Percentiles rank a stretch among this genome's conserved stretches.
Evolutionary conservation across 1,140 invertebrate genomes (phyloP).

Genomic region (Drosophila carrolli): DNA sequence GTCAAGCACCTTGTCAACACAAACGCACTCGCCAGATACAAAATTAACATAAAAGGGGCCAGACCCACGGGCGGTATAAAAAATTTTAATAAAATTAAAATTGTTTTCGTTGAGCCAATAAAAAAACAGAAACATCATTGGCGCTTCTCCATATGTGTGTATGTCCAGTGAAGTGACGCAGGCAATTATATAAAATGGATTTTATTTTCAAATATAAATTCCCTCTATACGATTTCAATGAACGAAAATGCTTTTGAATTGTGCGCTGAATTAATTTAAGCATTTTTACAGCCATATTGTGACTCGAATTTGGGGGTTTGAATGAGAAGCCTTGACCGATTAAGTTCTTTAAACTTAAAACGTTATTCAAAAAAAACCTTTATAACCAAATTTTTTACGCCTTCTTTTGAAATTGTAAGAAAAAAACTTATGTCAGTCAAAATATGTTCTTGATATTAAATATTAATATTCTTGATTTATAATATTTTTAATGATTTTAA

Average conservation of each 20-base stretch:
- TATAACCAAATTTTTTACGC: too few relatives aligned
- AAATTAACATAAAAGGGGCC: conserved; percentile 9
- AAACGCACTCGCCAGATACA: conserved; percentile 39
- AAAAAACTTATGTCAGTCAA: too few relatives aligned
- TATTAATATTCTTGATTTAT: too few relatives aligned
- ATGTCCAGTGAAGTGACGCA: conserved; percentile 34
- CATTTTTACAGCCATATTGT: background rate
- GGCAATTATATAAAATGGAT: conserved; percentile 32
- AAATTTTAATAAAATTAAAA: conserved; percentile 52
- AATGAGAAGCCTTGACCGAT: background rate
- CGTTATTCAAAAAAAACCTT: too few relatives aligned
- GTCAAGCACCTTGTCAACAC: conserved; percentile 69
- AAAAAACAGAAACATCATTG: conserved; percentile 10
- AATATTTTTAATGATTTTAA: too few relatives aligned
- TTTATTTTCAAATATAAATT: conserved; percentile 16
- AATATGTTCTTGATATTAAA: too few relatives aligned
- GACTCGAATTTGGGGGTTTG: background rate
- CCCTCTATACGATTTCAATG: conserved; percentile 6
- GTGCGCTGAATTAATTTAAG: conserved; percentile 1
- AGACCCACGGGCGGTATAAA: conserved; percentile 13
- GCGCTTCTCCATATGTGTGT: conserved; percentile 2
- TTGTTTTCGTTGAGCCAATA: conserved; percentile 11
- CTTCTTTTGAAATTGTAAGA: too few relatives aligned
- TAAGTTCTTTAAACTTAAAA: background rate
- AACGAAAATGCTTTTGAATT: conserved; percentile 4